These are phyloP conservation scores for Chaetorhynchus papuensis DNA, from an alignment of 2,113 vertebrate genomes.

Conservation along the genomic window DNA sequence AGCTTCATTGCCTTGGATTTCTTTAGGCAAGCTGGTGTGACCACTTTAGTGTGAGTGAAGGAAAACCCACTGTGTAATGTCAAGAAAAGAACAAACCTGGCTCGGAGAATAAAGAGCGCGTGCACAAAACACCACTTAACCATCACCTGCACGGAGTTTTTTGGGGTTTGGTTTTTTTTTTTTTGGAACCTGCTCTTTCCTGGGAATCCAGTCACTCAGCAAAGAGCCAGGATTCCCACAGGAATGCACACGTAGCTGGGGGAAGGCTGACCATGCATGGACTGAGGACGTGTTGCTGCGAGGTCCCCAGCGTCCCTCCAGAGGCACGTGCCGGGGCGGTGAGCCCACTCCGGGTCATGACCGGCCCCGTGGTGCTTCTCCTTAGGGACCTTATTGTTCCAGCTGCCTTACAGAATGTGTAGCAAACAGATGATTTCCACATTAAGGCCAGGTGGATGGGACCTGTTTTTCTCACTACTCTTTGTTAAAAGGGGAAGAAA, in stretches of 20 bases:
- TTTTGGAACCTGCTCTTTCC: neutral
- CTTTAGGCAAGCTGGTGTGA: neutral
- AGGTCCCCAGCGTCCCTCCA: neutral
- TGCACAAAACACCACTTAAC: neutral
- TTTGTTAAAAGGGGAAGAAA: neutral
- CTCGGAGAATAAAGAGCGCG: accelerated
- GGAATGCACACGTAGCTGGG: neutral
- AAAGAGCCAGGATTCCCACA: neutral
- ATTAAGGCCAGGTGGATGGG: neutral
- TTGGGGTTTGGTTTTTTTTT: too few relatives aligned
- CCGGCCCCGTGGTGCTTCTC: neutral
- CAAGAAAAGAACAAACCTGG: neutral
- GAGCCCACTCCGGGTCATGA: neutral
- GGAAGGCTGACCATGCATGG: neutral
- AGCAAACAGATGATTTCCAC: neutral
- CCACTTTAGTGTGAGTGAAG: neutral
- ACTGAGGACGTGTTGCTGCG: accelerated
- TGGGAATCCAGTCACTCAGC: neutral
- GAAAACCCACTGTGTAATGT: neutral
- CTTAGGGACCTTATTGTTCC: neutral
- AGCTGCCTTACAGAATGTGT: neutral
- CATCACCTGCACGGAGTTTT: neutral
- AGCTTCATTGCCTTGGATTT: neutral
- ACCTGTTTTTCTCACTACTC: neutral
- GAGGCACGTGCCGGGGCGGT: accelerated